Base-by-base conservation (phyloP, 1,140 invertebrate species). In the Drosophila obscura region DNA sequence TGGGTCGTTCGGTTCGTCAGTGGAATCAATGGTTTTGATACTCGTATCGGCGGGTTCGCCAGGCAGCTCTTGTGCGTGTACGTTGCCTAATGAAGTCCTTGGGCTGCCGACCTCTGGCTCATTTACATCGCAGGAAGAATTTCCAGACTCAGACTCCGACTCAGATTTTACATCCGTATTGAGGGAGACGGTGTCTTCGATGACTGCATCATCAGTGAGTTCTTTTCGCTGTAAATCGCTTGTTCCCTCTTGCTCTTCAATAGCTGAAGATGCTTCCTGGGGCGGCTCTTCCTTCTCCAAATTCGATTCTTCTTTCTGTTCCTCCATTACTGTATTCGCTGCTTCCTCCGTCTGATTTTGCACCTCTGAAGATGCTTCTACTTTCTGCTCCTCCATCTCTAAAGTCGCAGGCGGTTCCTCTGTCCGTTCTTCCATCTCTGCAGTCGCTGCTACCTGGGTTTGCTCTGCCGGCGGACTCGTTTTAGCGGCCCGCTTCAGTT, bases 401-500 rank as follows among this genome's bases (percentile, higher is more conserved):
- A 4, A 15, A 13, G 39, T 15, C n/a, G 19, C 16, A 13, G 39
- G 11, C 19, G 6, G 13, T 5, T 39, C 8, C 6, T 11, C 15
- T 45, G 26, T 9, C 28, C 6, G 6, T 7, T 28, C 2, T 28
- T 8, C 50, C 0, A 5, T 55, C 15, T 3, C 15, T 9, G 4
- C 11, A 13, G 22, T 13, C 13, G 48, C 6, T 2, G 53, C 4
- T 8, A n/a, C 9, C 39, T 80, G 77, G 11, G 64, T 39, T 4
- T 5, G 11, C 11, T 39, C 11, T 39, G 11, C 35, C 4, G 11
- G 11, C 11, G 11, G 11, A 39, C 35, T 39, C 0, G 11, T 5
- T 41, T 83, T 83, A 0, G 49, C 8, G 2, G 57, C 45, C 24
- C 83, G 76, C 51, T 80, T 88, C 24, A 77, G 39, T 51, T 89